A percentile compares a stretch with the other conserved stretches of the same genome.
Conservation (phyloP, 1,140 invertebrate genomes). For the Vanessa tameamea region DNA sequence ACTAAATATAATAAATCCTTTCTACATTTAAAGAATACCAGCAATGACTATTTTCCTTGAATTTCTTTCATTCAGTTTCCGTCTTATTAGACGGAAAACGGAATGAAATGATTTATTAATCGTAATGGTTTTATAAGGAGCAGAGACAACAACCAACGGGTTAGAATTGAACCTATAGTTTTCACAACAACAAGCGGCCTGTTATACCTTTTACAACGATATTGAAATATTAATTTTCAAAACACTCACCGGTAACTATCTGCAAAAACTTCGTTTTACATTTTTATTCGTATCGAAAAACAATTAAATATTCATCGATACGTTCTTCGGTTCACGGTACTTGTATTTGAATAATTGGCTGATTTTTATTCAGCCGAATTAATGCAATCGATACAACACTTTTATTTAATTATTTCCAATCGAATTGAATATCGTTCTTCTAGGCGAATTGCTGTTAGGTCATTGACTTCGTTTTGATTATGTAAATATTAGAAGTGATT, state of each 20-base stretch:
- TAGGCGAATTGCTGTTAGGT: conserved; percentile 17
- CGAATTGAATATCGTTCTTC: conserved; percentile 23
- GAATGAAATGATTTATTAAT: too few relatives aligned
- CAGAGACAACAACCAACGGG: too few relatives aligned
- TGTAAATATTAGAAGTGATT: background rate
- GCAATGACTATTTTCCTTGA: too few relatives aligned
- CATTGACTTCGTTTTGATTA: background rate
- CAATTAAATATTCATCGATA: conserved; percentile 77
- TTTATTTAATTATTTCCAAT: conserved; percentile 59
- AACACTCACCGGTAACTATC: conserved; percentile 6
- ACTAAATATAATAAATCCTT: too few relatives aligned
- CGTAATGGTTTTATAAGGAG: too few relatives aligned
- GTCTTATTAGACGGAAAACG: too few relatives aligned
- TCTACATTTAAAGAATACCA: too few relatives aligned
- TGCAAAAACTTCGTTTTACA: conserved; percentile 16
- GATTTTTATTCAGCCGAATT: conserved; percentile 78
- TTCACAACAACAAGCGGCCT: too few relatives aligned
- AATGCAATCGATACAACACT: conserved; percentile 73
- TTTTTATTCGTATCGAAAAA: conserved; percentile 54
- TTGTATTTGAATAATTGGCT: conserved; percentile 79
- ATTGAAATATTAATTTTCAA: conserved; percentile 6
- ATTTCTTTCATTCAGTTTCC: too few relatives aligned
- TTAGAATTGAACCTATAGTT: too few relatives aligned
- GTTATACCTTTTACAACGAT: background rate
- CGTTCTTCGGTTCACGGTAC: conserved; percentile 66